Evolutionary conservation across 2,113 vertebrate species (phyloP).

Genomic region (Mesoclemmys tuberculata): DNA sequence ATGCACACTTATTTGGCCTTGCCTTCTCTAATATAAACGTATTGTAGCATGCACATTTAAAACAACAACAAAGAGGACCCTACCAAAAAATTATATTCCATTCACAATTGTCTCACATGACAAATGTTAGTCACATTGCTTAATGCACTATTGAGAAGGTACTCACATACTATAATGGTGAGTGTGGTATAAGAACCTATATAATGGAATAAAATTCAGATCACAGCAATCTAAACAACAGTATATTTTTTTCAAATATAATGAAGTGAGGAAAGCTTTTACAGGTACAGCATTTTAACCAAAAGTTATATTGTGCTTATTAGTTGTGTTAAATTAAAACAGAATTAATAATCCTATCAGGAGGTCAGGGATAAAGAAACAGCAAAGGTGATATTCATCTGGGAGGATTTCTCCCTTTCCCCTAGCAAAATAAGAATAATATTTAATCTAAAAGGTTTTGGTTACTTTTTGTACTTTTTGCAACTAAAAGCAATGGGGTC

Average conservation of each 20-base stretch:
- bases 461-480: background rate
- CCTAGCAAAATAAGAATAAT: background rate
- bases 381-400: background rate
- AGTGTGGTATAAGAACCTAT: background rate
- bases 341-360: background rate
- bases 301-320: constrained; percentile 33
- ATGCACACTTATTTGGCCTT: background rate
- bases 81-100: background rate
- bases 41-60: background rate
- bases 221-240: background rate
- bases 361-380: background rate
- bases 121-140: background rate
- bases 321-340: background rate
- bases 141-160: background rate
- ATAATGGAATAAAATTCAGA: background rate
- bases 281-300: constrained; percentile 11
- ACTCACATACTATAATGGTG: background rate
- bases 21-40: background rate
- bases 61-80: background rate
- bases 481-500: background rate
- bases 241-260: background rate
- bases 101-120: background rate
- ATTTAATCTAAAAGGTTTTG: background rate
- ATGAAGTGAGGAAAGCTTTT: constrained; percentile 48
- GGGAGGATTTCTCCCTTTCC: background rate